Conservation (phyloP, 1,140 invertebrate species). For the Amphibalanus amphitrite region DNA sequence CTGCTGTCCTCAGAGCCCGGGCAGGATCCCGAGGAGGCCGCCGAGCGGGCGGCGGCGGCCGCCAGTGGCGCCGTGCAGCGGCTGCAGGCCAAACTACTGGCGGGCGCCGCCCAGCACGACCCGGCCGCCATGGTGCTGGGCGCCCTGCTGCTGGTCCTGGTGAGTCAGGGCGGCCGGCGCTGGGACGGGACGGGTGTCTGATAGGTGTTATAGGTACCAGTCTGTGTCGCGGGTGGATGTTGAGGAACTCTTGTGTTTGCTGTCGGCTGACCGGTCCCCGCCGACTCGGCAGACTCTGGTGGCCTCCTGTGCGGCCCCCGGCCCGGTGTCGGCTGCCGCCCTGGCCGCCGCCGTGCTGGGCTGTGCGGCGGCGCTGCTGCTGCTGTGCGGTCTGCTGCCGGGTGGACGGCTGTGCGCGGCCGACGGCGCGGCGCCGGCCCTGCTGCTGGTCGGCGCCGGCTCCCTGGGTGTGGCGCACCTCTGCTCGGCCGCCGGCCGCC, state of each 20-base stretch:
- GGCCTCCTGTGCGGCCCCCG: background rate
- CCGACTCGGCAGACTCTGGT: conserved; percentile 1
- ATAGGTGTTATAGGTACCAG: background rate
- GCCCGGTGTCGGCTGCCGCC: too few relatives aligned
- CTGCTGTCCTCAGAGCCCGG: background rate
- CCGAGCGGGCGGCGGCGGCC: background rate
- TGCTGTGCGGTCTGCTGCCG: background rate
- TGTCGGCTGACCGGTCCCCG: too few relatives aligned
- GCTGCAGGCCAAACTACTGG: background rate
- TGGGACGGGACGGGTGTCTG: too few relatives aligned
- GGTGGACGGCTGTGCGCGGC: background rate
- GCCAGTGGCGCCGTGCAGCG: background rate
- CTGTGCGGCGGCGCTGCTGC: background rate
- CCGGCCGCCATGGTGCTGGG: background rate
- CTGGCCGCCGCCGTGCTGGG: background rate
- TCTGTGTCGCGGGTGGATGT: background rate
- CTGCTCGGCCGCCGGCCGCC: conserved; percentile 4
- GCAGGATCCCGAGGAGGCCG: background rate
- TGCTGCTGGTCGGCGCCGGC: conserved; percentile 12
- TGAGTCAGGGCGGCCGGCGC: background rate
- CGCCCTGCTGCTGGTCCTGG: background rate
- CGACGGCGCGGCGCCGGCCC: conserved; percentile 7
- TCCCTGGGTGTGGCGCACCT: conserved; percentile 3
- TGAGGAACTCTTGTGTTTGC: too few relatives aligned
- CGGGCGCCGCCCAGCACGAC: background rate